These are phyloP conservation scores for Trichopria drosophilae DNA, from an alignment of 2,888 invertebrate genomes.

Conservation along the genomic window DNA sequence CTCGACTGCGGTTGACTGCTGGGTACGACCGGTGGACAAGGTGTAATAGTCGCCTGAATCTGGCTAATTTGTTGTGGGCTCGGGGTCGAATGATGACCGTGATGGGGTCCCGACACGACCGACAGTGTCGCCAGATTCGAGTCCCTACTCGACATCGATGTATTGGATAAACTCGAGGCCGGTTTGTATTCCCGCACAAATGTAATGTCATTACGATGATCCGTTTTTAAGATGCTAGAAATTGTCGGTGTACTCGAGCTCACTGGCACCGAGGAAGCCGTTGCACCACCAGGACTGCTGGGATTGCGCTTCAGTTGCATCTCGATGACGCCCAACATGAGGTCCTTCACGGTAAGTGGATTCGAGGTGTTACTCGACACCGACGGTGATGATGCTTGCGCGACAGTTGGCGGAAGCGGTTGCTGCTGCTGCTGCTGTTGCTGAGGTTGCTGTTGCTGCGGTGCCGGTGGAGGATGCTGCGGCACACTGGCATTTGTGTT, in stretches of 20 bases:
- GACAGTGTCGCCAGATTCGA: slow-evolving; percentile 68
- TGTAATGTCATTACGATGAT: slow-evolving; percentile 62
- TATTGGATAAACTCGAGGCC: slow-evolving; percentile 46
- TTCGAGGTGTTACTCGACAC: slow-evolving; percentile 58
- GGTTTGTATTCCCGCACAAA: slow-evolving; percentile 62
- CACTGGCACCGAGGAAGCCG: slow-evolving; percentile 50
- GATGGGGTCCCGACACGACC: slow-evolving; percentile 63
- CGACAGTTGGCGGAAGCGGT: slow-evolving; percentile 49
- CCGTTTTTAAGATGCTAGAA: slow-evolving; percentile 64
- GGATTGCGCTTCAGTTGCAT: slow-evolving; percentile 70
- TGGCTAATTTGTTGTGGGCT: slow-evolving; percentile 56
- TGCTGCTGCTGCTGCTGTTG: slow-evolving; percentile 48
- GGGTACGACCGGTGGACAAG: slow-evolving; percentile 61
- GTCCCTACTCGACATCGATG: slow-evolving; percentile 49
- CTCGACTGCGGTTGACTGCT: slow-evolving; percentile 46
- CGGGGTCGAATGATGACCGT: slow-evolving; percentile 51
- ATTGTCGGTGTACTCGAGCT: slow-evolving; percentile 64
- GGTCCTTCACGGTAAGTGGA: slow-evolving; percentile 77
- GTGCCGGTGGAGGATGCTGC: slow-evolving; percentile 58
- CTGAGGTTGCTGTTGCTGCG: slow-evolving; percentile 59
- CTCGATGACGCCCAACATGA: slow-evolving; percentile 82
- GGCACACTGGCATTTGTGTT: slow-evolving; percentile 53
- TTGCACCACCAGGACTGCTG: slow-evolving; percentile 60
- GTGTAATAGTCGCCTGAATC: slow-evolving; percentile 69
- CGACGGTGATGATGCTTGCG: slow-evolving; percentile 56